Conservation (phyloP, 2,113 vertebrate species). For the Albula goreensis region DNA sequence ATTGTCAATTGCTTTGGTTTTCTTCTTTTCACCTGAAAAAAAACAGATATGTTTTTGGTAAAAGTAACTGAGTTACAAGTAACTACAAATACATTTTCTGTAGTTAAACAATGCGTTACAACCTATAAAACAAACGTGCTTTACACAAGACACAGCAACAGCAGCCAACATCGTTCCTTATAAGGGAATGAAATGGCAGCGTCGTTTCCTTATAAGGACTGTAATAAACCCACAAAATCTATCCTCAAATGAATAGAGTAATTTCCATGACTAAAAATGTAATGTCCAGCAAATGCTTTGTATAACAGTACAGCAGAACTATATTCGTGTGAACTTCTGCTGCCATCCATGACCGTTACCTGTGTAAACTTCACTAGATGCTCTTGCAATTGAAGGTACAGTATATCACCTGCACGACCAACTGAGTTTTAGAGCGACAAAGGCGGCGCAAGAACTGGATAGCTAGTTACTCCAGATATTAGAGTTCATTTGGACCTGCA, state of each 20-base stretch:
- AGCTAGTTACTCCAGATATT: neutral
- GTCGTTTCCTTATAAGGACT: conserved; percentile 57
- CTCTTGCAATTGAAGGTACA: neutral
- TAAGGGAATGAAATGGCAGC: neutral
- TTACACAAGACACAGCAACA: too few species aligned
- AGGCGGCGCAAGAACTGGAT: neutral
- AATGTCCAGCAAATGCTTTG: neutral
- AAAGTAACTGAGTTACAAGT: too few species aligned
- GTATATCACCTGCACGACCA: neutral
- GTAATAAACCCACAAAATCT: conserved; percentile 20
- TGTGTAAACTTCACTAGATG: neutral
- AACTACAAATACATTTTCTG: too few species aligned
- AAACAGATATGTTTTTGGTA: too few species aligned
- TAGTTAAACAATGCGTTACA: too few species aligned
- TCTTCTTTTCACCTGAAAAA: conserved; percentile 87
- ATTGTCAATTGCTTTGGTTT: conserved; percentile 89
- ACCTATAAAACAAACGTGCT: too few species aligned
- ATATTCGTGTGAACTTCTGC: neutral
- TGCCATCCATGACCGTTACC: neutral
- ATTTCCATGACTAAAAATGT: neutral
- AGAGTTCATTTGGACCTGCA: neutral
- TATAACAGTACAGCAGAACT: neutral
- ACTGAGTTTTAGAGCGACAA: neutral
- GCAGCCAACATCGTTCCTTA: too few species aligned
- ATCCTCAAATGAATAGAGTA: neutral